Evolutionary conservation across 2,113 vertebrate species (phyloP).

Genomic region (Lamprologus lemairii): DNA sequence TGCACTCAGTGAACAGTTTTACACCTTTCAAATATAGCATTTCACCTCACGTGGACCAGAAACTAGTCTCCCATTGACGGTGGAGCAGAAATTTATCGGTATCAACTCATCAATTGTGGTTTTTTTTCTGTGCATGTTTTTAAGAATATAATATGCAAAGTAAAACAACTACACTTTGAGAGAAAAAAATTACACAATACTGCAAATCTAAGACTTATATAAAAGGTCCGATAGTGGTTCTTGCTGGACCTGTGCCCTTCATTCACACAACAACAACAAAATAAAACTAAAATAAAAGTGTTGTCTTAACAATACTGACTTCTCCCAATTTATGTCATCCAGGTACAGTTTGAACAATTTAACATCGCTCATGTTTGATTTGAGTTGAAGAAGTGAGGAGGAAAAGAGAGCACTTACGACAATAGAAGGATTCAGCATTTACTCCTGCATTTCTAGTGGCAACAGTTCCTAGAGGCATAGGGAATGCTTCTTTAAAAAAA

Average conservation of each 20-base stretch:
- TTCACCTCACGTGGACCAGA: constrained; percentile 1
- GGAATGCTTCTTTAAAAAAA: constrained; percentile 72
- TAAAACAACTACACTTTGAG: background rate
- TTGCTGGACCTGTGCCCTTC: constrained; percentile 18
- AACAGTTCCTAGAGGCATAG: constrained; percentile 67
- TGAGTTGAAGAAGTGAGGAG: background rate
- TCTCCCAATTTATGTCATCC: constrained; percentile 3
- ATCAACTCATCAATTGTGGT: background rate
- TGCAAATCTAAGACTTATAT: background rate
- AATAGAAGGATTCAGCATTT: constrained; percentile 41
- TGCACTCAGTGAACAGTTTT: background rate
- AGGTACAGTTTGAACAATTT: constrained; percentile 11
- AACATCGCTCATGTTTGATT: background rate
- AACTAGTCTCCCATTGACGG: background rate
- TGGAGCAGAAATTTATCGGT: background rate
- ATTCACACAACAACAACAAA: constrained; percentile 1
- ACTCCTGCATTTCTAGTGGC: constrained; percentile 61
- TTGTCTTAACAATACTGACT: constrained; percentile 31
- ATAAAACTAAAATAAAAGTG: background rate
- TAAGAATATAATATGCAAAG: background rate
- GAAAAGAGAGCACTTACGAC: constrained; percentile 6
- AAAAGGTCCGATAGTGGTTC: constrained; percentile 16
- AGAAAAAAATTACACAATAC: background rate
- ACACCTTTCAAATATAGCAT: background rate
- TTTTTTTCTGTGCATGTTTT: background rate